Conservation (phyloP, 2,113 vertebrate genomes). For the Daboia siamensis region DNA sequence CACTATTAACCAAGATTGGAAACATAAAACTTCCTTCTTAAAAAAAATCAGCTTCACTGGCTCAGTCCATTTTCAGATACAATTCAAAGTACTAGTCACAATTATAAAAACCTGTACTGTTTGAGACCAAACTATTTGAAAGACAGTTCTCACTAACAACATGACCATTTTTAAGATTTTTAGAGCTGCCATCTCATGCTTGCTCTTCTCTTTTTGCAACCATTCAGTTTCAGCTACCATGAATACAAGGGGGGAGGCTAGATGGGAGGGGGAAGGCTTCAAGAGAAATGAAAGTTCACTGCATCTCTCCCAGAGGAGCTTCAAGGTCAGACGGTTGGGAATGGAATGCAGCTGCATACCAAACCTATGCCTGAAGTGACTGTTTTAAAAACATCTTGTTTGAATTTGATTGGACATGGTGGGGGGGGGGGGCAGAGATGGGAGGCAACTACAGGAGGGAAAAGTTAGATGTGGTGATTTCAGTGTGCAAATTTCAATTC, state of each 20-base stretch:
- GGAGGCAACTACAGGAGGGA: background rate
- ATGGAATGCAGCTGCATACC: background rate
- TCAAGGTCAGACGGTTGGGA: background rate
- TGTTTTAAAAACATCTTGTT: background rate
- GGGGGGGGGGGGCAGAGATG: background rate
- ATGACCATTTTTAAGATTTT: background rate
- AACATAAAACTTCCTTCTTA: background rate
- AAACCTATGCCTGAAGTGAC: background rate
- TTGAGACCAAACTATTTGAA: background rate
- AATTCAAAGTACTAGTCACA: background rate
- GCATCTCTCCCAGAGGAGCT: background rate
- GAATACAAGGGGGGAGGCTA: background rate
- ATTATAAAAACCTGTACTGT: background rate
- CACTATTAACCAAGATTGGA: background rate
- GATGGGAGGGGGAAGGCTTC: background rate
- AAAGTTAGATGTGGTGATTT: background rate
- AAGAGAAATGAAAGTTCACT: background rate
- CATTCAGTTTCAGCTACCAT: background rate
- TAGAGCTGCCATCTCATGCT: background rate
- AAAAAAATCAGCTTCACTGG: background rate
- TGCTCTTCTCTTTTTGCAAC: background rate
- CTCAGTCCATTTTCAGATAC: background rate
- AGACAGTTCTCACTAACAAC: background rate
- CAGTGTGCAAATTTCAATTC: background rate
- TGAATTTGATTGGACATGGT: background rate